Evolutionary conservation across 1,140 invertebrate genomes (phyloP).

Genomic region (Pseudobourletiella spinata): DNA sequence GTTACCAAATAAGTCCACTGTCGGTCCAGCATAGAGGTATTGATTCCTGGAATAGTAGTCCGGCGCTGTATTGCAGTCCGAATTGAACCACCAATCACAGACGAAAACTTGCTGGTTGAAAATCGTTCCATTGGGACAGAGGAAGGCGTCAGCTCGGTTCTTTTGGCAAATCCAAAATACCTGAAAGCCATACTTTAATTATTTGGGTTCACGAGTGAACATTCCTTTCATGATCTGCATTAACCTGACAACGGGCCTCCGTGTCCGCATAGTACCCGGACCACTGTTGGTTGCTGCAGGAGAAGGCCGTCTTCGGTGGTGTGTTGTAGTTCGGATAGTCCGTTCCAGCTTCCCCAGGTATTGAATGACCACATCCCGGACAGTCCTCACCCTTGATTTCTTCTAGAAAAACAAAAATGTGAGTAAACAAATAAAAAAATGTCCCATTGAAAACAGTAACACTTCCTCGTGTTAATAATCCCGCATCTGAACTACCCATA

Average conservation of each 20-base stretch:
- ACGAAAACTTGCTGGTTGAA: conserved; percentile 52
- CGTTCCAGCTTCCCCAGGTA: conserved; percentile 42
- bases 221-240: too few relatives aligned
- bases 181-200: conserved; percentile 37
- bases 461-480: too few relatives aligned
- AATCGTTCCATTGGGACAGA: conserved; percentile 50
- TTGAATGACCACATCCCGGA: conserved; percentile 24
- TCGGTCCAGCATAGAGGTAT: conserved; percentile 35
- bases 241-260: conserved; percentile 46
- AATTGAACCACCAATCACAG: conserved; percentile 53
- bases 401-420: conserved; percentile 4
- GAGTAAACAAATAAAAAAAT: not conserved
- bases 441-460: too few relatives aligned
- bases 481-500: too few relatives aligned
- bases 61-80: conserved; percentile 38
- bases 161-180: conserved; percentile 51
- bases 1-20: conserved; percentile 29
- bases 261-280: conserved; percentile 46
- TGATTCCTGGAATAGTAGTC: conserved; percentile 45
- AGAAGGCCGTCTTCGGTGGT: conserved; percentile 43
- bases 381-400: conserved; percentile 15
- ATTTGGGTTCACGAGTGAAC: not conserved
- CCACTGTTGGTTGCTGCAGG: conserved; percentile 42
- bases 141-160: conserved; percentile 46
- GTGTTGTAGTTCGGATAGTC: conserved; percentile 43